Evolutionary conservation across 1,140 invertebrate species (phyloP), one percentile per base, ranked within the genome.

Genomic region (Lepidurus packardi): DNA sequence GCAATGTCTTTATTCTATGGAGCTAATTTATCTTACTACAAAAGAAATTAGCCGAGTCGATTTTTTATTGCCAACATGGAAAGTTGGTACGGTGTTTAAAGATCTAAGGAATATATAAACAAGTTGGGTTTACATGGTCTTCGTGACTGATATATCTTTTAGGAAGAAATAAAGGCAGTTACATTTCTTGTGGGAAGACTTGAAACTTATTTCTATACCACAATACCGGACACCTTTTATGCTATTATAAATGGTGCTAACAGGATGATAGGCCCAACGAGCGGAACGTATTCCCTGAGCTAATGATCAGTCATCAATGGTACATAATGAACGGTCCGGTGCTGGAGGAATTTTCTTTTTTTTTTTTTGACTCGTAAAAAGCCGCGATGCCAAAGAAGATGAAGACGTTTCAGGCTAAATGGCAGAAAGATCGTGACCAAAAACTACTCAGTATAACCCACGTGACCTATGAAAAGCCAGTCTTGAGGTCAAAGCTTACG

Each of bases 121-220:
- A 34, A 34, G 34, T 34, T 34, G 34, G 34, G 53, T 21, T 65
- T 65, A 65, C 53, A 65, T 65, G 8, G 53, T 65, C 6, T 65
- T 65, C 53, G 53, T 65, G 53, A 65, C 53, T 65, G 53, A 65
- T 65, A 65, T 65, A 65, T 65, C 53, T 65, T 21, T 13, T 65
- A 4, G 0, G 53, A 65, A 65, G 16, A 65, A n/a, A 21, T 65
- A 65, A 65, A 65, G 53, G 21, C 21, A 21, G 53, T 21, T 65
- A 13, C 16, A 65, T 21, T 5, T 65, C 53, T 3, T 16, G 16
- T 16, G 6, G 53, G 16, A 65, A 65, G 21, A 65, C 16, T 65
- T 65, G 53, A 8, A 21, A 34, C 34, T 4, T 34, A 34, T 34
- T 34, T 34, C 3, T 21, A 65, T 65, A 13, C 53, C 53, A n/a